Evolutionary conservation across 2,113 vertebrate genomes (phyloP).

Genomic region (Gulo gulo): DNA sequence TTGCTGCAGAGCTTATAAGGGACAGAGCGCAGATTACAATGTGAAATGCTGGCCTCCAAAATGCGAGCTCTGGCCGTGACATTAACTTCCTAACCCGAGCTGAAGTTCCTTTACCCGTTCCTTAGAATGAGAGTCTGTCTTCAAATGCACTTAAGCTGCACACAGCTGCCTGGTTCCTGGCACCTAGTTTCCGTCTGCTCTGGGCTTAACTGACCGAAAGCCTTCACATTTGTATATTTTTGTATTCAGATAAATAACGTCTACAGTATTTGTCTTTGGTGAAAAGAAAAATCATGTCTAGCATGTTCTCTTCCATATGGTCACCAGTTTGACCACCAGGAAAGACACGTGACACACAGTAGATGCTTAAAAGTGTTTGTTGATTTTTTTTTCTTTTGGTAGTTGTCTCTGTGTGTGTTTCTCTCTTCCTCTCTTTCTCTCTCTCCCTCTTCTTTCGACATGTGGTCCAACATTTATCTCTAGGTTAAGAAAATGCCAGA

Average conservation of each 20-base stretch:
- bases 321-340: neutral
- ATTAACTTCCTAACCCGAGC: neutral
- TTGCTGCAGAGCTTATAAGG: neutral
- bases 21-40: neutral
- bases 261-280: neutral
- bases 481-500: constrained; percentile 81
- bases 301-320: neutral
- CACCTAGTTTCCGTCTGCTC: neutral
- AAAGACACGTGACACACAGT: neutral
- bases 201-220: neutral
- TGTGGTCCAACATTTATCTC: constrained; percentile 61
- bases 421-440: neutral
- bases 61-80: neutral
- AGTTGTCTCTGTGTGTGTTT: neutral
- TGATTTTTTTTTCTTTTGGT: neutral
- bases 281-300: neutral
- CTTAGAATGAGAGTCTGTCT: neutral
- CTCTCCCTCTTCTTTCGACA: neutral
- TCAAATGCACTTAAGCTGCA: neutral
- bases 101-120: neutral
- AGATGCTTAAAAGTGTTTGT: neutral
- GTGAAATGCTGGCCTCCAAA: neutral
- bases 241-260: neutral
- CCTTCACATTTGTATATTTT: neutral
- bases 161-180: neutral